Base-by-base conservation (phyloP, 2,113 vertebrate genomes). In the Sardina pilchardus region DNA sequence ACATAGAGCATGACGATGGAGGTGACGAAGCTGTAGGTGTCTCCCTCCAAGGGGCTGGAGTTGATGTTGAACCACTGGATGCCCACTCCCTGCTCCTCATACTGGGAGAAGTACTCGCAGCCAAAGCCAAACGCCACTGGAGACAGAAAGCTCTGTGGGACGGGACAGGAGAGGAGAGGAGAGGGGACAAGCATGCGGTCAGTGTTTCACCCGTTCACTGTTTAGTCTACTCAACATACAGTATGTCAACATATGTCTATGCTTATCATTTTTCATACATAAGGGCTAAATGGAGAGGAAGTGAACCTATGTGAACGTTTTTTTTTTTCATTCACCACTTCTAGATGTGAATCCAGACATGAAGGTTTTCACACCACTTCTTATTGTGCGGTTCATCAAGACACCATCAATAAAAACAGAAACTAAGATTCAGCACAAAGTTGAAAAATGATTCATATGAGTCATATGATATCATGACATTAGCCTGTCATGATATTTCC, bases 91-190 rank as follows among this genome's bases (percentile, higher is more conserved):
- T 98, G 97, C 86, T 98, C 97, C 89, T 99, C 97, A 0, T 96
- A 97, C 87, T 97, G 95, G 24, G 96, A 96, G 89, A 99, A 96
- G 90, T 96, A 97, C 91, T 97, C 97, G 0, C 97, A 98, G 56
- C 97, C 97, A 0, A 98, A 99, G 6, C 98, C 97, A 0, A 99
- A 99, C n/a, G 97, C 97, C 85, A 98, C 98, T 0, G 96, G 97
- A 0, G 97, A 98, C n/a, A 99, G 90, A 53, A 99, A 93, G 88
- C 97, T 98, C 98, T 99, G 91, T 2, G 0, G 10, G 43, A 81
- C 39, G 67, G 83, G 59, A 0, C 0, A 26, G 50, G 0, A 10
- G 9, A 75, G 83, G 59, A 0, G 0, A 26, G 50, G 0, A 10
- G 9, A 82, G 4, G 2, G 63, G 26, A 78, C 30, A 5, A 78